Base-by-base conservation (phyloP, 2,797 vertebrate genomes). In the Odontamblyopus rebecca region DNA sequence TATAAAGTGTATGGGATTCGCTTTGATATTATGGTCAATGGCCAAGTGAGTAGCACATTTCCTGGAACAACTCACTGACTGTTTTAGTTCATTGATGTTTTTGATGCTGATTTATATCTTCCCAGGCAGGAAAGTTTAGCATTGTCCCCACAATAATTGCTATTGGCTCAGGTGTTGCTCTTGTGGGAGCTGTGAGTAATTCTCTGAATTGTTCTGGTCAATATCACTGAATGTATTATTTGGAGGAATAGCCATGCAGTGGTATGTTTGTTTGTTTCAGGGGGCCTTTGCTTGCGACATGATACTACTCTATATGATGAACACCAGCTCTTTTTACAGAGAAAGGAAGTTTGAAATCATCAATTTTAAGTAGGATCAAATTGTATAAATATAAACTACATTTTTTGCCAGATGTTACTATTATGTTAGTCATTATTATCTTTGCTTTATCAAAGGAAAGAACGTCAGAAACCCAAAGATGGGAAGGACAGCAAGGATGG, bases 1-100 rank as follows among this genome's bases (percentile, higher is more conserved):
- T 95, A 94, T 75, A 99, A 99, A 93, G 97, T 97, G 0, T 98
- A 94, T 0, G 98, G 98, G 18, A 98, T 99, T 88, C 97, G 97
- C 82, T 97, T 99, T 19, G 96, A 98, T 19, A 96, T 99, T 79
- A 95, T 97, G 92, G 94, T 98, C 71, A 97, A 95, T 0, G 98
- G 97, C 80, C 92, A 96, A 96, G 98, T 99, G 91, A 88, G 35
- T 68, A 69, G 26, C 53, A 26, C 23, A 6, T 16, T 61, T 63
- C n/a, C 7, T 7, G 18, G 4, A 23, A 38, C 4, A 67, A 73
- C 76, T 0, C 2, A 0, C 44, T 30, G 16, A 61, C 2, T 27
- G 12, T 29, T 59, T 71, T 29, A 23, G 11, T 48, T 15, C 9
- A 69, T 5, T 80, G 1, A 85, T 56, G 2, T 29, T 23, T 26